A percentile compares a stretch with the other conserved stretches of the same genome.
Evolutionary conservation across 92 coral and sea anemone species (phyloP).

Genomic region (Siderastrea radians): DNA sequence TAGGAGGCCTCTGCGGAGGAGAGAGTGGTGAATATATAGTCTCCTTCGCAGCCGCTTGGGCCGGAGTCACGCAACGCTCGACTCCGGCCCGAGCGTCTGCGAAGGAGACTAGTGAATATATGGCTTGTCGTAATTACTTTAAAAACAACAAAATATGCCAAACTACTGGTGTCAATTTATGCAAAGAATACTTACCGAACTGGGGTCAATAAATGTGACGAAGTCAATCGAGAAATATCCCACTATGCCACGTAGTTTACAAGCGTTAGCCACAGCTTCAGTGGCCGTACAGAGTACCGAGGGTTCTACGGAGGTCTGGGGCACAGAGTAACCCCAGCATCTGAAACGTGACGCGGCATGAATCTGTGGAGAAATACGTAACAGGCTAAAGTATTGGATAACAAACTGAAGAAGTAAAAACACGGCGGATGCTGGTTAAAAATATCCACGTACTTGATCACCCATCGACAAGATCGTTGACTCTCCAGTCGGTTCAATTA

Average conservation of each 20-base stretch:
- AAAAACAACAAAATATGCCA: too few relatives aligned
- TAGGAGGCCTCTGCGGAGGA: too few relatives aligned
- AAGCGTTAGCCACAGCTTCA: constrained; percentile 83
- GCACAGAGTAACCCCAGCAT: constrained; percentile 98
- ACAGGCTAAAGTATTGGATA: background rate
- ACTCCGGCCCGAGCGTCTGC: too few relatives aligned
- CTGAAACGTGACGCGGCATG: constrained; percentile 94
- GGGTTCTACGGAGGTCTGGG: constrained; percentile 97
- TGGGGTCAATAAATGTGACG: constrained; percentile 93
- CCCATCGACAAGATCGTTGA: constrained; percentile 82
- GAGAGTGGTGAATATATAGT: too few relatives aligned
- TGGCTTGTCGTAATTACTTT: too few relatives aligned
- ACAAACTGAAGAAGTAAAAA: background rate
- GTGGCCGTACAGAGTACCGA: constrained; percentile 74
- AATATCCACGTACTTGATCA: constrained; percentile 82
- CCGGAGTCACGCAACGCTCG: too few relatives aligned
- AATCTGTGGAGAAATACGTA: constrained; percentile 61
- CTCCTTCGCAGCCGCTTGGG: too few relatives aligned
- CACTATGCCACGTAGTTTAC: constrained; percentile 89
- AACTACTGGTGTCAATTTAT: too few relatives aligned
- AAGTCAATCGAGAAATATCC: constrained; percentile 97
- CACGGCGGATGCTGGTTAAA: background rate
- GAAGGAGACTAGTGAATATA: too few relatives aligned
- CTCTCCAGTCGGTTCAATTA: constrained; percentile 94
- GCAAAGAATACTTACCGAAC: constrained; percentile 71